Conservation (phyloP, 2,888 invertebrate species). For the Drosophila barbarae region DNA sequence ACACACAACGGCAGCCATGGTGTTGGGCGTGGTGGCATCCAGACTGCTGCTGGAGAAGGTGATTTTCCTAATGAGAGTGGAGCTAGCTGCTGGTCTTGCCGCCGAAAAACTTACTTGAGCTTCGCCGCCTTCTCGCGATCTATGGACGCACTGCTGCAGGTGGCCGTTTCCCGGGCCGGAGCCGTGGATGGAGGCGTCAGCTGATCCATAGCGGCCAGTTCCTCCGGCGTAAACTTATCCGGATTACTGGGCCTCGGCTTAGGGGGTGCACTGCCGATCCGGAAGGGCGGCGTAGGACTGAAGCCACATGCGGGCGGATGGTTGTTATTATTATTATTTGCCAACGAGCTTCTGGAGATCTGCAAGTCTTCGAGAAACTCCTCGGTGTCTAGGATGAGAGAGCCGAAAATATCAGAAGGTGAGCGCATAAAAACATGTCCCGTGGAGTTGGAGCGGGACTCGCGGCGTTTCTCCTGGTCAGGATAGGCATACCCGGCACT, state of each 20-base stretch:
- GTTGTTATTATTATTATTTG: constrained; percentile 52
- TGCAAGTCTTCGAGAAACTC: constrained; percentile 81
- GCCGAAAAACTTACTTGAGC: constrained; percentile 54
- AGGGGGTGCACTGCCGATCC: constrained; percentile 81
- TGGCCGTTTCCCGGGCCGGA: constrained; percentile 75
- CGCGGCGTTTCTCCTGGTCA: constrained; percentile 80
- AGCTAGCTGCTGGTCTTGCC: constrained; percentile 6
- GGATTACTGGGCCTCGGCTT: constrained; percentile 77
- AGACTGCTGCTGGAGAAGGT: constrained; percentile 71
- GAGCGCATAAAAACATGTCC: constrained; percentile 82
- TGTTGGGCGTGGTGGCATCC: constrained; percentile 38
- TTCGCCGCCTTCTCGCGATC: constrained; percentile 65
- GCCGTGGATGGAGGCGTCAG: constrained; percentile 80
- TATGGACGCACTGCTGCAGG: constrained; percentile 60
- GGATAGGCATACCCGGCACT: constrained; percentile 34
- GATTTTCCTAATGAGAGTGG: constrained; percentile 68
- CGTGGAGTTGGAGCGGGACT: constrained; percentile 86
- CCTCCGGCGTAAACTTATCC: constrained; percentile 78
- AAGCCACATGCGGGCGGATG: constrained; percentile 78
- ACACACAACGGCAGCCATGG: constrained; percentile 34
- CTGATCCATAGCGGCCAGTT: constrained; percentile 77
- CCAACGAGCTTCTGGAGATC: constrained; percentile 74
- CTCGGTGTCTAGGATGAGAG: constrained; percentile 82
- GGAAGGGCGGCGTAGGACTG: constrained; percentile 82
- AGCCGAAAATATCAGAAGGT: constrained; percentile 82